Conservation (phyloP, 2,113 vertebrate genomes). For the Hiodon alosoides region DNA sequence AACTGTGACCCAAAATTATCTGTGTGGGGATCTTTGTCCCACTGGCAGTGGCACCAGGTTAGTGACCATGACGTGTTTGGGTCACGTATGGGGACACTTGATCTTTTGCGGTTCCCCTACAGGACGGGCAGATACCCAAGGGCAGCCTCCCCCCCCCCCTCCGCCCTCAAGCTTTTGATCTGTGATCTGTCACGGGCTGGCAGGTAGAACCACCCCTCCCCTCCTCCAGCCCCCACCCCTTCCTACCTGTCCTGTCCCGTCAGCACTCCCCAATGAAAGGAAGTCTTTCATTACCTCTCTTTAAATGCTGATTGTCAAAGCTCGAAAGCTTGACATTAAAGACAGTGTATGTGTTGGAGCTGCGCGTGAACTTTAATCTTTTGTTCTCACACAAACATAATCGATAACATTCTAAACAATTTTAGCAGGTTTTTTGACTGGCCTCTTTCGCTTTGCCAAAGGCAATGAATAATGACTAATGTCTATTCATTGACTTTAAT, state of each 20-base stretch:
- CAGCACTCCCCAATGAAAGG: conserved; percentile 61
- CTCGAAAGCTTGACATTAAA: conserved; percentile 32
- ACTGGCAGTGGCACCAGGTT: conserved; percentile 4
- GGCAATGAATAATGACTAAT: neutral
- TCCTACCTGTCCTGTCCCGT: conserved; percentile 57
- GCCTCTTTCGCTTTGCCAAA: conserved; percentile 1
- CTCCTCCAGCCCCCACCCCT: conserved; percentile 8
- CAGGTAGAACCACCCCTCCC: conserved; percentile 50
- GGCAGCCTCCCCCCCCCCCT: conserved; percentile 27
- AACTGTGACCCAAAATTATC: too few species aligned
- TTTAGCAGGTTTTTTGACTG: too few species aligned
- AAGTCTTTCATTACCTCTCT: conserved; percentile 61
- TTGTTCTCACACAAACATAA: too few species aligned
- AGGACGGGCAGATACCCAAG: conserved; percentile 54
- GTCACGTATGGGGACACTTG: conserved; percentile 28
- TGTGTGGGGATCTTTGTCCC: neutral
- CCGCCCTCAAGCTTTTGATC: conserved; percentile 72
- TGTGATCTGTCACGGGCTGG: conserved; percentile 74
- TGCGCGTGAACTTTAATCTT: too few species aligned
- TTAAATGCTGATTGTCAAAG: conserved; percentile 60
- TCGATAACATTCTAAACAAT: too few species aligned
- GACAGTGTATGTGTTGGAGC: too few species aligned
- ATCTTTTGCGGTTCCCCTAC: conserved; percentile 42
- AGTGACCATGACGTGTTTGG: neutral
- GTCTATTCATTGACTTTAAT: neutral